Evolutionary conservation across 2,888 invertebrate genomes (phyloP), one percentile per base, ranked within the genome.

Genomic region (Orchestes rusci): DNA sequence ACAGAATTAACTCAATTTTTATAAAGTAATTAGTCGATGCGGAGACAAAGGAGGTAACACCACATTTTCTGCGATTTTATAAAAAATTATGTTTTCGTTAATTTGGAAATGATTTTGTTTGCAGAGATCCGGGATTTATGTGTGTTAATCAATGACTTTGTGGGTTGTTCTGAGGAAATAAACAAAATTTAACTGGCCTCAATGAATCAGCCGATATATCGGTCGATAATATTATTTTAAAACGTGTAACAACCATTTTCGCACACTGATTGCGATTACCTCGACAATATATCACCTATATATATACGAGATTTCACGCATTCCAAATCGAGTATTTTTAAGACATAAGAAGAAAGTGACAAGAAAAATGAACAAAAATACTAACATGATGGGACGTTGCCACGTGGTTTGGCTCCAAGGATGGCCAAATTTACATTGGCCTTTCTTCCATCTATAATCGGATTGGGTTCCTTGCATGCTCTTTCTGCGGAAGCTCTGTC

Each of bases 371-470:
- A 42, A 43, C 31, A 44, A 48, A 37, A 44, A 17, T 13, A 72
- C 76, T 76, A 68, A 85, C 85, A 83, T 70, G 85, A 77, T 68
- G 83, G 83, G 55, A 87, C 75, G 70, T 88, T 89, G 66, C 88
- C 88, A 70, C 94, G 76, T 37, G 95, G 95, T 71, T 96, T 96
- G 53, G 96, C 96, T 63, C 96, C 96, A 58, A 96, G 76, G 66
- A 95, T 95, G 55, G 96, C 96, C 60, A 97, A 77, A 73, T 97
- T 96, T 39, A 96, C 96, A 72, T 96, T 96, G 50, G 96, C 95
- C 76, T 97, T 97, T 65, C 96, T 79, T 40, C 96, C 96, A 66
- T 96, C 96, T 62, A 97, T 96, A 67, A 96, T 94, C 40, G 96
- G 96, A 70, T 97, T 97, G 43, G 95, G 94, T 66, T 96, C 96